Base-by-base conservation (phyloP, 2,888 invertebrate genomes). In the Hemicrepidius hirtus region DNA sequence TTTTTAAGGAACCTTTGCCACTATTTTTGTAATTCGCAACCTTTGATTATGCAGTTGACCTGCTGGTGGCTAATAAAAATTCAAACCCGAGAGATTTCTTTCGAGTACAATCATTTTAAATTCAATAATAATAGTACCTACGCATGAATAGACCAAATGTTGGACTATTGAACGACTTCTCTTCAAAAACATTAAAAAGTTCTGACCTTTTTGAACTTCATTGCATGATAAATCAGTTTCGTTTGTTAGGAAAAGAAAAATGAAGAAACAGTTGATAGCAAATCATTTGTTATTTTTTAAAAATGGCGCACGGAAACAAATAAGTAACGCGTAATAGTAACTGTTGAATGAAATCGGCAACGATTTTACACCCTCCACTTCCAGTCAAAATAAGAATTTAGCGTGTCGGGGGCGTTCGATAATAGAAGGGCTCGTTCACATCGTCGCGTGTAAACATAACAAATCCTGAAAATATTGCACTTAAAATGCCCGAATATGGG, bases 341-440 rank as follows among this genome's bases (percentile, higher is more conserved):
- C 62, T 62, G 28, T 44, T 35, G 44, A 64, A 64, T 50, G 64
- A 41, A 24, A 41, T 21, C 32, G 6, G n/a, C 40, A 44, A 40
- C 50, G 49, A 50, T 49, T 65, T 65, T 53, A 18, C 40, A 53
- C 64, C 64, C 64, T 65, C 46, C 64, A 65, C 53, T 65, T 50
- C 49, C 64, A 68, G 71, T 60, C 71, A 71, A 71, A 68, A 72
- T 68, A 63, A 68, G 60, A 72, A 35, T 55, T 40, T 57, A 40
- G 68, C 72, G 66, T 68, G 68, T 68, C 57, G 50, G 55, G 40
- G 13, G 37, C 68, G 68, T 64, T 72, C 72, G 64, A 72, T 72
- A 72, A 72, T 67, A 24, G 46, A 53, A 68, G 63, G 72, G 72
- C 68, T 72, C 40, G 72, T 72, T 72, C 72, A 72, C 72, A 35